phyloP scores from a whole-genome alignment of 2,797 vertebrate genomes.

The Smutsia gigantea region DNA sequence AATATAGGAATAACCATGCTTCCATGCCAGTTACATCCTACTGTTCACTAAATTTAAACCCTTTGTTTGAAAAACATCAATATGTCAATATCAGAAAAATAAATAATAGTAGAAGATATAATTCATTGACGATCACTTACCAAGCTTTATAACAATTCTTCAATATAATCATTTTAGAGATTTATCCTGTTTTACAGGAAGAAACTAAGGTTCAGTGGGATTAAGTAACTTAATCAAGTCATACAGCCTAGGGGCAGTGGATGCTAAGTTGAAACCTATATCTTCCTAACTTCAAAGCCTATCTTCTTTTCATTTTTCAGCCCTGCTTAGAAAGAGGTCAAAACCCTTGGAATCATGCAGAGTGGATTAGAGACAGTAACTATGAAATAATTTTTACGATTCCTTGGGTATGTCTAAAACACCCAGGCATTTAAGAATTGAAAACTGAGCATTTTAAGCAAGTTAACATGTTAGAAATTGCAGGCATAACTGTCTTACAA shows the following conservation, averaged over 20 bases:
- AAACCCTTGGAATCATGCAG: neutral
- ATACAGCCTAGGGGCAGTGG: neutral
- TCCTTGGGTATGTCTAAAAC: neutral
- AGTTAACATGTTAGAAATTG: neutral
- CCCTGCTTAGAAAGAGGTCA: neutral
- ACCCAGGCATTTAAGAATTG: neutral
- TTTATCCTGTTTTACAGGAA: neutral
- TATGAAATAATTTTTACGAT: neutral
- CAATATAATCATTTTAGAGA: neutral
- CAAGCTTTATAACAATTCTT: neutral
- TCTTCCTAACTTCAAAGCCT: neutral
- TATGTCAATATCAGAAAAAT: neutral
- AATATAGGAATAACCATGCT: neutral
- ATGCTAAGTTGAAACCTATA: neutral
- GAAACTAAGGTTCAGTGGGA: neutral
- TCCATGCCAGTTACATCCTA: neutral
- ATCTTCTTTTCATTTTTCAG: neutral
- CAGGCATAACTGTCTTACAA: neutral
- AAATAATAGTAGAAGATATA: neutral
- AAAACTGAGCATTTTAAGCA: neutral
- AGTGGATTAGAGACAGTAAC: neutral
- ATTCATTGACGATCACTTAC: neutral
- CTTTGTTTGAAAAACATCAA: constrained; percentile 32
- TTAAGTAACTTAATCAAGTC: neutral
- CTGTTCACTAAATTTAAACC: constrained; percentile 23